These are phyloP conservation scores for Myotis yumanensis DNA, from an alignment of 2,113 vertebrate genomes.

Conservation along the genomic window DNA sequence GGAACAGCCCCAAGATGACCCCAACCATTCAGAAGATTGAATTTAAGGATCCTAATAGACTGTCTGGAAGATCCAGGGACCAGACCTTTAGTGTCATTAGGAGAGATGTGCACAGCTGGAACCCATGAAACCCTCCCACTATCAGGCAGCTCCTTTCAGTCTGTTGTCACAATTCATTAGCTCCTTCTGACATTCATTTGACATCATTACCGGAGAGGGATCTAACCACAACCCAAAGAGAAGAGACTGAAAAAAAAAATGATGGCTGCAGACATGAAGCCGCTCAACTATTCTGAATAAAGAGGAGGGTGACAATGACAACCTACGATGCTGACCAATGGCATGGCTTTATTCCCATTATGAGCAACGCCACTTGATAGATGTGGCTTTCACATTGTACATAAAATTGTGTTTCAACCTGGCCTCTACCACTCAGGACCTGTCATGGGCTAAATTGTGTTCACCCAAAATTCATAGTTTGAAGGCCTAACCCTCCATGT, in stretches of 20 bases:
- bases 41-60: constrained; percentile 24
- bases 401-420: background rate
- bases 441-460: background rate
- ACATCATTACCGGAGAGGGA: constrained; percentile 53
- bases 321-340: background rate
- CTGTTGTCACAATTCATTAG: constrained; percentile 68
- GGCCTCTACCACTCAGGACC: background rate
- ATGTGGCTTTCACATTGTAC: background rate
- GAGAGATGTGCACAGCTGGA: constrained; percentile 45
- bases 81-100: constrained; percentile 48
- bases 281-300: background rate
- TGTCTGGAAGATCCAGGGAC: background rate
- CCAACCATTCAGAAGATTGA: background rate
- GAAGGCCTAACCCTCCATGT: background rate
- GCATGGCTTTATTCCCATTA: background rate
- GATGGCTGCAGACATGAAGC: background rate
- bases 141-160: background rate
- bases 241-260: background rate
- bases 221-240: background rate
- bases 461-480: background rate
- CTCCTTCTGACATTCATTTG: constrained; percentile 59
- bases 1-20: background rate
- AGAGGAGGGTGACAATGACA: background rate
- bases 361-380: background rate
- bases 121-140: background rate